Conservation (phyloP, 2,113 vertebrate species). For the Bambusicola thoracicus region DNA sequence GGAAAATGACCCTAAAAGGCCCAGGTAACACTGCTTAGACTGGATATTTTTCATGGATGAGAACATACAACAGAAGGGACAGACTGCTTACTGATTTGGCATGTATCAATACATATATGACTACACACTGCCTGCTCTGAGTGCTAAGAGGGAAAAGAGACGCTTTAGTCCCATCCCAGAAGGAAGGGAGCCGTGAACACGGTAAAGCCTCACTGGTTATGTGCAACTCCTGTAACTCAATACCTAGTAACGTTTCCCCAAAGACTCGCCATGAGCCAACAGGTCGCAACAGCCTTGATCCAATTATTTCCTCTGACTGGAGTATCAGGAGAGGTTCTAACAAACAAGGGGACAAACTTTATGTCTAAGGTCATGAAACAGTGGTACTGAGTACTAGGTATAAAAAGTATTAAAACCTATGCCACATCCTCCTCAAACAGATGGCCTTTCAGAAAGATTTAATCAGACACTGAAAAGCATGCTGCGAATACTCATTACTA, state of each 20-base stretch:
- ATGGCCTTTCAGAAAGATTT: constrained; percentile 74
- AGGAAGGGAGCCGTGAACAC: not conserved
- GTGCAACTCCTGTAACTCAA: not conserved
- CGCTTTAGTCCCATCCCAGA: not conserved
- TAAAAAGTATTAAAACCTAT: constrained; percentile 55
- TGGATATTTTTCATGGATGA: not conserved
- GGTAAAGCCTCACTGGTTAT: not conserved
- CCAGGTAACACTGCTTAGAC: not conserved
- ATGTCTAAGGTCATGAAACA: constrained; percentile 60
- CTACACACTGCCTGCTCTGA: not conserved
- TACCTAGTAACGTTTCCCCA: not conserved
- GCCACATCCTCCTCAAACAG: constrained; percentile 66
- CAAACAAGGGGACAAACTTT: constrained; percentile 44
- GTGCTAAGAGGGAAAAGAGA: not conserved
- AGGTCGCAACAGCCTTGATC: not conserved
- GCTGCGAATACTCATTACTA: constrained; percentile 73
- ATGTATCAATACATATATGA: not conserved
- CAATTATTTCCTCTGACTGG: not conserved
- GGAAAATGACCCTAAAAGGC: constrained; percentile 4
- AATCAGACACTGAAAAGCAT: constrained; percentile 72
- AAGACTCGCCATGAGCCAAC: not conserved
- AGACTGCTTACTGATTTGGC: not conserved
- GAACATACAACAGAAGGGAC: not conserved
- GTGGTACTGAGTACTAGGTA: constrained; percentile 19
- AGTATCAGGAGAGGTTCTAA: not conserved